Evolutionary conservation across 2,113 vertebrate genomes (phyloP).

Genomic region (Passer montanus): DNA sequence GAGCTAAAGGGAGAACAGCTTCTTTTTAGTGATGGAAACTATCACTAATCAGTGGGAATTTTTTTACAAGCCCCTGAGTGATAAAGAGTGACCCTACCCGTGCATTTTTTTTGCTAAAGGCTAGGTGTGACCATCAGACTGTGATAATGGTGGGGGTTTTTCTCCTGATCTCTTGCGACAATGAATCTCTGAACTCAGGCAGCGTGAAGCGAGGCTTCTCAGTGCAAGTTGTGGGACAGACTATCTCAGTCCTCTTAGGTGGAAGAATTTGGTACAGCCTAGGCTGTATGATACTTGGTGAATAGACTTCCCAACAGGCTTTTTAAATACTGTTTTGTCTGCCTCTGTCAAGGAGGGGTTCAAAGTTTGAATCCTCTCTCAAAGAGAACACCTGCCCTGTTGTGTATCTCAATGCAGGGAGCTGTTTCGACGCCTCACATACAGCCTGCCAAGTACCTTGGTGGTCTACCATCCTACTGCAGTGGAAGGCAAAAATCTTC

Average conservation of each 20-base stretch:
- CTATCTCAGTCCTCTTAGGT: background rate
- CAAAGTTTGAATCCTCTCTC: background rate
- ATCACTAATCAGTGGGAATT: background rate
- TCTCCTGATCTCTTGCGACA: background rate
- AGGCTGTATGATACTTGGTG: background rate
- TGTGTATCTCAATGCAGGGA: background rate
- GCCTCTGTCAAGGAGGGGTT: background rate
- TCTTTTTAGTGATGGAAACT: background rate
- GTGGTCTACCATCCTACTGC: background rate
- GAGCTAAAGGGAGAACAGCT: background rate
- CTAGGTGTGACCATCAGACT: background rate
- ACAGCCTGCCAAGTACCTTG: background rate
- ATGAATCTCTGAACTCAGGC: background rate
- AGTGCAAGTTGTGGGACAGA: background rate
- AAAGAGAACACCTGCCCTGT: background rate
- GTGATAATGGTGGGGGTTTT: background rate
- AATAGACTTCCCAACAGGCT: background rate
- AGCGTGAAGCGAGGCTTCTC: background rate
- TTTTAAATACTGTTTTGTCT: background rate
- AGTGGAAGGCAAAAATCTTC: background rate
- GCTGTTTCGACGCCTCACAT: background rate
- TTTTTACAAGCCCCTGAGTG: background rate
- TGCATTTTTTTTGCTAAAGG: background rate
- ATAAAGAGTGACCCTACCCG: background rate
- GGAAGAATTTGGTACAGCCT: background rate